Conservation (phyloP, 92 coral and sea anemone species). For the Actinernus sp. region DNA sequence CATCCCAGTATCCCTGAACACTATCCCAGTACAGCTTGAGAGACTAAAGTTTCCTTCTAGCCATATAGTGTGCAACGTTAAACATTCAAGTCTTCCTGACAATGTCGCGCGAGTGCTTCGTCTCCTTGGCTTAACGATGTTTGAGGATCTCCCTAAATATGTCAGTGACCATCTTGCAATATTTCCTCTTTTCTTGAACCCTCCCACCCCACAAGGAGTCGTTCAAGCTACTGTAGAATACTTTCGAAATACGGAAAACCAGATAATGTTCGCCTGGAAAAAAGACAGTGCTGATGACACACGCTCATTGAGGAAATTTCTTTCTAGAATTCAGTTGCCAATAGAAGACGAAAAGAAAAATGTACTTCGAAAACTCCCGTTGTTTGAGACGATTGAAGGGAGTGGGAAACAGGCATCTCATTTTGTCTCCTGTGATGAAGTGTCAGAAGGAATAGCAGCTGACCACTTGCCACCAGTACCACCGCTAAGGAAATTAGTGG, state of each 20-base stretch:
- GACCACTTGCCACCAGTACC: slow-evolving; percentile 52
- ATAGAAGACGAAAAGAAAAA: slow-evolving; percentile 12
- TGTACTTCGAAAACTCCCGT: slow-evolving; percentile 29
- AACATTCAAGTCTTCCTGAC: slow-evolving; percentile 21
- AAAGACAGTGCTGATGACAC: slow-evolving; percentile 27
- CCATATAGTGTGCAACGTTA: slow-evolving; percentile 26
- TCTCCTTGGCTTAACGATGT: slow-evolving; percentile 45
- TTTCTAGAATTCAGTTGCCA: slow-evolving; percentile 20
- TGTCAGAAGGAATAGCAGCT: slow-evolving; percentile 16
- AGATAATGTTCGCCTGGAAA: too few relatives aligned
- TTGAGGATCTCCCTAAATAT: slow-evolving; percentile 47
- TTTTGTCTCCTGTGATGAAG: slow-evolving; percentile 26
- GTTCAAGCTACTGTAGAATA: slow-evolving; percentile 17
- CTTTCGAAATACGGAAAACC: background rate
- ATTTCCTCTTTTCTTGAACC: slow-evolving; percentile 44
- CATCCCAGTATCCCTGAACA: slow-evolving; percentile 44
- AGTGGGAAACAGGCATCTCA: slow-evolving; percentile 7
- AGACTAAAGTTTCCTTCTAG: slow-evolving; percentile 43
- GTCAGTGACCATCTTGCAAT: slow-evolving; percentile 39
- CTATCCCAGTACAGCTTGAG: slow-evolving; percentile 21
- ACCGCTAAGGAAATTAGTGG: slow-evolving; percentile 16
- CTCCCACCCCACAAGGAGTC: slow-evolving; percentile 60
- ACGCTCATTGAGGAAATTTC: slow-evolving; percentile 40
- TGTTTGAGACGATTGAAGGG: slow-evolving; percentile 56
- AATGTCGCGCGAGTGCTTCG: slow-evolving; percentile 10